Evolutionary conservation across 2,113 vertebrate genomes (phyloP), one percentile per base, ranked within the genome.

Genomic region (Scopus umbretta): DNA sequence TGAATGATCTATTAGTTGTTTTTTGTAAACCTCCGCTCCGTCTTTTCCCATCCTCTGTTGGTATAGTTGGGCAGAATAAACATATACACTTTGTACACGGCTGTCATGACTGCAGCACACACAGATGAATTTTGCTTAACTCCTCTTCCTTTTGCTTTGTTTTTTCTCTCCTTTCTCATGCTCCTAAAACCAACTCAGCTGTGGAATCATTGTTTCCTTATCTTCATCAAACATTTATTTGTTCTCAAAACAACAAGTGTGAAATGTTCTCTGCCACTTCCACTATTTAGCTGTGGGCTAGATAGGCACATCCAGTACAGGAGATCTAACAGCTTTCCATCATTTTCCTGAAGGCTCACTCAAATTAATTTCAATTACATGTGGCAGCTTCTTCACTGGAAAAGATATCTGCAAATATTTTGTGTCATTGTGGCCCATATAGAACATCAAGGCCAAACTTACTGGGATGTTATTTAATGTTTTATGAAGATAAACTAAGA

Each of bases 31-130:
- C 7, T 80, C 7, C 9, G 7, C 8, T 55, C 17, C 26, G 19
- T 42, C 43, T 87, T 74, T 73, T 59, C 29, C 12, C 13, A 29
- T 10, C 19, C 71, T 63, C 17, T 71, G 17, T 34, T 74, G 17
- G 7, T 32, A 25, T 19, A n/a, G 45, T 18, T 52, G 61, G n/a
- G 45, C 34, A 71, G 40, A 87, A 47, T 17, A 59, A 90, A 75
- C 15, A 50, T 17, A 20, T 15, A 16, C 3, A 1, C 0, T 2
- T 70, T 71, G 10, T 23, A 11, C n/a, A 56, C 16, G 26, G 22
- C n/a, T 89, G 45, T 55, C 59, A 38, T 32, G 50, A 53, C n/a
- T 30, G 59, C 30, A 78, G 27, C 43, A 87, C 16, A 22, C 36
- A 49, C 13, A 32, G 20, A n/a, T 11, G 5, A 38, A 32, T 85